A percentile compares a stretch with the other conserved stretches of the same genome.
phyloP scores from a whole-genome alignment of 2,113 vertebrate genomes.

The Chaetops frenatus region DNA sequence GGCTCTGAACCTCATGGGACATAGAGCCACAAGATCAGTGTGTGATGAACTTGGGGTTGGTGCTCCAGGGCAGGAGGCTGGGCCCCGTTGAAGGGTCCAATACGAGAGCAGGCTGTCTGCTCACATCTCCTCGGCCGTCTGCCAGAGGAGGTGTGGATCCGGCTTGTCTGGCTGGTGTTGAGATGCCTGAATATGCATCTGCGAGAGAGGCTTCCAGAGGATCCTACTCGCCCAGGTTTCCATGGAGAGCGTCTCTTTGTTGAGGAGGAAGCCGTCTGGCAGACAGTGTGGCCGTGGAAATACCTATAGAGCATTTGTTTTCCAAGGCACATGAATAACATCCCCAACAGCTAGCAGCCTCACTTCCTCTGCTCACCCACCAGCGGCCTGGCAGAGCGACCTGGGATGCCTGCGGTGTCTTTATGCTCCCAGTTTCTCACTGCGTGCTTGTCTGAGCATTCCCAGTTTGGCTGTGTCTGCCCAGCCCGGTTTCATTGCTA shows the following conservation, averaged over 20 bases:
- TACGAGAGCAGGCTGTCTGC: neutral
- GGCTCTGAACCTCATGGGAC: neutral
- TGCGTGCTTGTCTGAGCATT: neutral
- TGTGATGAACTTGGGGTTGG: neutral
- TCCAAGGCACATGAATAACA: conserved; percentile 20
- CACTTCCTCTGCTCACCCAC: conserved; percentile 28
- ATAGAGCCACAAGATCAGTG: neutral
- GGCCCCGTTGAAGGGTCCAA: neutral
- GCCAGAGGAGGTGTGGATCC: conserved; percentile 30
- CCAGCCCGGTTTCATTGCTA: neutral
- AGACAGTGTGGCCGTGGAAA: conserved; percentile 17
- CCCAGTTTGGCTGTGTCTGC: neutral
- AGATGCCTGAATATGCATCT: conserved; percentile 3
- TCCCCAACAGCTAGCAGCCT: conserved; percentile 2
- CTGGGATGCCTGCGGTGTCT: neutral
- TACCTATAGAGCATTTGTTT: conserved; percentile 10
- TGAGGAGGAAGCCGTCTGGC: conserved; percentile 41
- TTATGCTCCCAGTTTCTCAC: neutral
- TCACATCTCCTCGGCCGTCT: neutral
- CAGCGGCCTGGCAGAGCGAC: conserved; percentile 4
- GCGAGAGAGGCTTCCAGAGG: conserved; percentile 34
- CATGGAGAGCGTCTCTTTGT: conserved; percentile 50
- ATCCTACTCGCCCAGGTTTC: conserved; percentile 51
- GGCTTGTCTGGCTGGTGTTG: conserved; percentile 2
- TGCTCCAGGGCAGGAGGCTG: neutral